phyloP scores from a whole-genome alignment of 2,113 vertebrate genomes.

The Helogale parvula region DNA sequence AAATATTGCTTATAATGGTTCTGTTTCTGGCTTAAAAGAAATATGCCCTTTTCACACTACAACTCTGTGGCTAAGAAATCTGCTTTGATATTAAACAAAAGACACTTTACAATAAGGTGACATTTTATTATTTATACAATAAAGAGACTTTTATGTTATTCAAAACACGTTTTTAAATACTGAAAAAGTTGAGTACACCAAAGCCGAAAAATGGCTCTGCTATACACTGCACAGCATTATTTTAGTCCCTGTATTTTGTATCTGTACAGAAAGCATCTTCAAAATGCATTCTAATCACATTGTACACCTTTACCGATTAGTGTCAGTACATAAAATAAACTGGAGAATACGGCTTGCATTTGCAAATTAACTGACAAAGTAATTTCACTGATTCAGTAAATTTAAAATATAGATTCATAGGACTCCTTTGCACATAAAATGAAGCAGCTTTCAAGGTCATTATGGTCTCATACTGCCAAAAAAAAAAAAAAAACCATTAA shows the following conservation, averaged over 20 bases:
- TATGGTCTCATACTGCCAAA: conserved; percentile 94
- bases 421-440: conserved; percentile 94
- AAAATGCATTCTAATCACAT: conserved; percentile 94
- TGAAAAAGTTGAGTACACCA: conserved; percentile 98
- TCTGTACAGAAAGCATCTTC: conserved; percentile 96
- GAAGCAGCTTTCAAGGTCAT: conserved; percentile 97
- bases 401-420: conserved; percentile 92
- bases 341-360: conserved; percentile 92
- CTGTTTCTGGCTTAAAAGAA: conserved; percentile 58
- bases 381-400: conserved; percentile 90
- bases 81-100: conserved; percentile 60
- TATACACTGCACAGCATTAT: conserved; percentile 93
- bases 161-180: conserved; percentile 99
- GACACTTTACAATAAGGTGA: conserved; percentile 94
- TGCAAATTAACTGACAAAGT: conserved; percentile 92
- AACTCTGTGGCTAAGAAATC: not conserved
- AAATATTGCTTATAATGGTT: conserved; percentile 49
- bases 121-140: conserved; percentile 99
- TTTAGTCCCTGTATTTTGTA: conserved; percentile 92
- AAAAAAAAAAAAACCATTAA: conserved; percentile 87
- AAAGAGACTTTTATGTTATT: conserved; percentile 98
- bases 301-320: conserved; percentile 88
- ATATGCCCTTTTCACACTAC: not conserved
- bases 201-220: conserved; percentile 99
- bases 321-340: conserved; percentile 91